Base-by-base conservation (phyloP, 2,888 invertebrate species). In the Lithophane socia region DNA sequence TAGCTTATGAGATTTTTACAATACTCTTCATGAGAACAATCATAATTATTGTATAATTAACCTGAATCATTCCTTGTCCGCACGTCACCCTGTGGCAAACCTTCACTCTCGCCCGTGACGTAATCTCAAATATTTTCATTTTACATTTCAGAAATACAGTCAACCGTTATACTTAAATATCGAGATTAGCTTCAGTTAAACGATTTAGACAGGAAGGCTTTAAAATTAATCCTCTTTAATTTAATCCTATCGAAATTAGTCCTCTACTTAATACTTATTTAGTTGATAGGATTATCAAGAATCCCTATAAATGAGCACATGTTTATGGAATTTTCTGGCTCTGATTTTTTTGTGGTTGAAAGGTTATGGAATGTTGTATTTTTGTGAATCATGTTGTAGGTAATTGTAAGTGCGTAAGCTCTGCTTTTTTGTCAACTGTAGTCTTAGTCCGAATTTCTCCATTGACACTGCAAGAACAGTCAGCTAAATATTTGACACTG, bases 221-320 rank as follows among this genome's bases (percentile, higher is more conserved):
- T 61, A 71, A 67, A 77, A 77, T 61, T 72, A 82, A 82, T 81
- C 72, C 77, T 56, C 29, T 64, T 77, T 81, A 65, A 81, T 81
- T 82, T 73, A 81, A 73, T 81, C 42, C 60, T 72, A 49, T 58
- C 18, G 44, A 52, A 52, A 24, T 65, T 73, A 73, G 73, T 68
- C 68, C 68, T 54, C 9, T 24, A 65, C 60, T 69, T 73, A 76
- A 61, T 60, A 63, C 56, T 72, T 37, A 3, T 37, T 37, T 52
- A 16, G 24, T 66, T 69, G 68, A 81, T 71, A 24, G 71, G 81
- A 75, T 81, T 67, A 81, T 47, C 29, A 37, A 64, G 44, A 75
- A 54, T 37, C 67, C 71, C n/a, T 80, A 61, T 29, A 37, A 64
- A 73, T 52, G 37, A 44, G 24, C n/a, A 69, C 29, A 65, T 69